Evolutionary conservation across 2,888 invertebrate genomes (phyloP), one percentile per base, ranked within the genome.

Genomic region (Drosophila acutilabella): DNA sequence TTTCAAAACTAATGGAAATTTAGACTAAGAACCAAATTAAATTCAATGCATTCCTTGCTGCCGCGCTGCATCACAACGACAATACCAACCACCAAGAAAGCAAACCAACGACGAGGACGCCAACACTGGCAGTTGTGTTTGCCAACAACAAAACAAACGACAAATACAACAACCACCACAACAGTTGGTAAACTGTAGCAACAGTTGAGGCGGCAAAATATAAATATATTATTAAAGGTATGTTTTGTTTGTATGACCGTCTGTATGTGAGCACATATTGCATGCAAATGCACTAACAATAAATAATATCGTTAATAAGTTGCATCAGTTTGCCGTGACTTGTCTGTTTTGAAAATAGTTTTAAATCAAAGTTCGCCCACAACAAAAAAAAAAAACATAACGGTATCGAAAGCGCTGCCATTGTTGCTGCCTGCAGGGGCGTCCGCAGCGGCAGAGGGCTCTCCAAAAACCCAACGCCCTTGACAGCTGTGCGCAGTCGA

Each of bases 141-240:
- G 44, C 60, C 44, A 58, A 59, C 59, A 58, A 52, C 65, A 44
- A 53, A 30, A 53, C 20, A 56, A 61, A 52, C 36, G 57, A 64
- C 33, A 50, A 61, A 36, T 38, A 30, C 56, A 60, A 64, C 40
- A 70, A 65, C 53, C 47, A 58, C 23, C 13, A 50, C 40, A 64
- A 71, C 53, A 54, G 42, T 59, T 53, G 42, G 26, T 45, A 50
- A 61, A 54, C 54, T 67, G 64, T 70, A 58, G 71, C 75, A 74
- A 77, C 79, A 78, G 81, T 87, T 87, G 85, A 69, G 65, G 79
- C 81, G 79, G 72, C 73, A 70, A 67, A 66, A 70, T 51, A 51
- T 54, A 65, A 20, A 75, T 44, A 61, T 38, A 80, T 50, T 54
- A 51, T 71, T 58, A 66, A 80, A 78, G 77, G 80, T 80, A 72